These are phyloP conservation scores for Diaphora mendica DNA, from an alignment of 2,888 invertebrate genomes.

Conservation along the genomic window DNA sequence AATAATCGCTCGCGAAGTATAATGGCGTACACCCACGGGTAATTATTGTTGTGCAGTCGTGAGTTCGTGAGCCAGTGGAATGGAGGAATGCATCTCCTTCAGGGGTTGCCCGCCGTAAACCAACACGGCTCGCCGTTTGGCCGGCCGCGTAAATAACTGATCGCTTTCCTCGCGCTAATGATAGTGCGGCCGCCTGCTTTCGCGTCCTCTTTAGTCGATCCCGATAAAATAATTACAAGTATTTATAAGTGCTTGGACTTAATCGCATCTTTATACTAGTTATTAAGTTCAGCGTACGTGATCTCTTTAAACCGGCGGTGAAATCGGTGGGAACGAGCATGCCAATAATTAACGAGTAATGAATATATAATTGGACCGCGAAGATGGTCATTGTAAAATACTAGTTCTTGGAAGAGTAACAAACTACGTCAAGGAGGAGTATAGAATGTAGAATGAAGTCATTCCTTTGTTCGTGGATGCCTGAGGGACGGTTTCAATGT, in stretches of 20 bases:
- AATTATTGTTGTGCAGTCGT: slow-evolving; percentile 87
- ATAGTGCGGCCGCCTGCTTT: slow-evolving; percentile 77
- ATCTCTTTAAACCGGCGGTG: slow-evolving; percentile 68
- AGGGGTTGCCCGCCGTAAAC: slow-evolving; percentile 85
- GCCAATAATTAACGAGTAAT: slow-evolving; percentile 69
- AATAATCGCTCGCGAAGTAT: slow-evolving; percentile 86
- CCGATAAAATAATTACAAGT: slow-evolving; percentile 83
- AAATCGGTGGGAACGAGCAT: slow-evolving; percentile 67
- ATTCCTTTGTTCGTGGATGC: slow-evolving; percentile 79
- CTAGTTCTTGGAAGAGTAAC: slow-evolving; percentile 65
- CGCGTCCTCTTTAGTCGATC: slow-evolving; percentile 79
- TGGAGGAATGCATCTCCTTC: slow-evolving; percentile 86
- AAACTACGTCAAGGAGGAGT: slow-evolving; percentile 61
- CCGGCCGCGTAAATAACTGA: slow-evolving; percentile 82
- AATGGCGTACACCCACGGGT: slow-evolving; percentile 87
- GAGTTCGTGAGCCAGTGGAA: slow-evolving; percentile 85
- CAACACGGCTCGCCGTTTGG: slow-evolving; percentile 73
- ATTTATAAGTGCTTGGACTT: slow-evolving; percentile 80
- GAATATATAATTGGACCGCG: slow-evolving; percentile 59
- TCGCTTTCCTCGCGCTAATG: slow-evolving; percentile 84
- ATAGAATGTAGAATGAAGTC: slow-evolving; percentile 79
- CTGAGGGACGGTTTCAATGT: slow-evolving; percentile 72
- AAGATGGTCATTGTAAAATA: slow-evolving; percentile 38
- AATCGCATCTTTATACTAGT: slow-evolving; percentile 73
- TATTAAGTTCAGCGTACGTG: slow-evolving; percentile 68